Evolutionary conservation across 2,797 vertebrate species (phyloP), one percentile per base, ranked within the genome.

Genomic region (Cryptoprocta ferox): DNA sequence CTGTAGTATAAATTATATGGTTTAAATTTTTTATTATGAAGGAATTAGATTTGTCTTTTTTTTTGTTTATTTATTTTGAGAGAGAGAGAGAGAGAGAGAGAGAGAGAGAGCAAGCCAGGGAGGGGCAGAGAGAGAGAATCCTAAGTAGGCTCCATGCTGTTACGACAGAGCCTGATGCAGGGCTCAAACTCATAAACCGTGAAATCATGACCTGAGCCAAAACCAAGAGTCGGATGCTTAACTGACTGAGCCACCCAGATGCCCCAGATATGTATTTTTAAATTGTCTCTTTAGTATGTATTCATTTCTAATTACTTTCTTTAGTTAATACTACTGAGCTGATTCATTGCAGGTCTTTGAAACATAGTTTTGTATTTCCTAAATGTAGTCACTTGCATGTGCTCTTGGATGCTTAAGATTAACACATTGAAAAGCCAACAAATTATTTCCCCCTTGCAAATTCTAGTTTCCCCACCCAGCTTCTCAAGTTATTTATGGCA

Each of bases 401-500:
- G 48, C 48, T 70, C 1, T 59, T 97, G 24, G 70, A 85, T 71
- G 30, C 50, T 80, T 35, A 73, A 45, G 35, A 82, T 68, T 78
- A 91, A 66, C 14, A n/a, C 66, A 28, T 39, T 89, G 18, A 63
- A 96, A 95, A 48, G 32, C 48, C 68, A 82, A 14, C 11, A 78
- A 61, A 89, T 89, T 42, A 48, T 95, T 94, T 65, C 3, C 50
- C 12, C 42, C 32, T 59, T 81, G 9, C 13, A 91, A 61, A 93
- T 68, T 61, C 56, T 89, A 26, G 48, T 95, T 90, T 94, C 21
- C 70, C 13, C 30, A 80, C 12, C 14, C n/a, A 80, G 5, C 32
- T 86, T 94, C 18, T 83, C 32, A 50, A 80, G 35, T 92, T 92
- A 63, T 83, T 89, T 92, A 73, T 94, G 65, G n/a, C 13, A 93